phyloP scores from a whole-genome alignment of 2,113 vertebrate species.

The Mungos mungo region DNA sequence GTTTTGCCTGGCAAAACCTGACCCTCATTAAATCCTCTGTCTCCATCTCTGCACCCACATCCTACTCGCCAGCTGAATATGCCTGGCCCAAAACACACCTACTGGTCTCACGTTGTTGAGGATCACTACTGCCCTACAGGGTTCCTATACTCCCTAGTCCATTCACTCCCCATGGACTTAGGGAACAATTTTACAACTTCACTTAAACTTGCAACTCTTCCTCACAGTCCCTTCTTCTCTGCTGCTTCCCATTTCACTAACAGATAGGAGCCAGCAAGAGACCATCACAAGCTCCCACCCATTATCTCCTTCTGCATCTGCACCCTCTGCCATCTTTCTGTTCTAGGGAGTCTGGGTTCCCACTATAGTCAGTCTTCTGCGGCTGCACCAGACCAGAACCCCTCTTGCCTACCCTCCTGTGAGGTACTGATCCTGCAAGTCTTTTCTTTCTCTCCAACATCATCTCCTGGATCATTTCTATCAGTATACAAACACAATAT shows the following conservation, averaged over 20 bases:
- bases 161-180: background rate
- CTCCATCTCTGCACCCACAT: background rate
- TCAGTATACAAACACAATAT: background rate
- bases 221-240: background rate
- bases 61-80: background rate
- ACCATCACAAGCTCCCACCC: background rate
- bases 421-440: background rate
- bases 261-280: background rate
- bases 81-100: background rate
- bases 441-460: background rate
- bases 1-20: background rate
- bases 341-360: background rate
- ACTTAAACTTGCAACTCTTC: background rate
- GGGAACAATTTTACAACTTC: no score
- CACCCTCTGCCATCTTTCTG: background rate
- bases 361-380: background rate
- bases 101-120: background rate
- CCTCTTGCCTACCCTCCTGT: background rate
- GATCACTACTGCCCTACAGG: background rate
- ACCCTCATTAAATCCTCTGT: background rate
- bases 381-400: background rate
- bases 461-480: background rate
- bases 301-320: background rate
- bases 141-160: background rate
- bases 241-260: background rate